A percentile compares a stretch with the other conserved stretches of the same genome.
These are phyloP conservation scores for Pocota personata DNA, from an alignment of 2,888 invertebrate genomes.

Conservation along the genomic window DNA sequence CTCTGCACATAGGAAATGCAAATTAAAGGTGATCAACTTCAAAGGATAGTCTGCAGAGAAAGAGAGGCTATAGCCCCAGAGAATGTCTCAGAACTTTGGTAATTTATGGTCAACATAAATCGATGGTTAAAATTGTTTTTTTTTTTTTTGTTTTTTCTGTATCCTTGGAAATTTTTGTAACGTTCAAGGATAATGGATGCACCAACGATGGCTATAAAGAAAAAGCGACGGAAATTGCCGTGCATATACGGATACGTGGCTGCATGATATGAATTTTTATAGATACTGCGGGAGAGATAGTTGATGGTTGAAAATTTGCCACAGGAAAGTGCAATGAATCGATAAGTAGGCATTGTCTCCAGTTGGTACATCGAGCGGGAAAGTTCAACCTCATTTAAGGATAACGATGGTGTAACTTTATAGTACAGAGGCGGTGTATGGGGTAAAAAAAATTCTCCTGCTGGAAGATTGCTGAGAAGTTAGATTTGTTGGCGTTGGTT, in stretches of 20 bases:
- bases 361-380: background rate
- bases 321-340: conserved; percentile 56
- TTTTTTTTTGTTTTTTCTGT: background rate
- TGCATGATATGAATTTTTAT: conserved; percentile 59
- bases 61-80: background rate
- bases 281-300: conserved; percentile 16
- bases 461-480: background rate
- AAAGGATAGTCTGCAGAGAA: background rate
- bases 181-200: conserved; percentile 65
- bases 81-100: conserved; percentile 47
- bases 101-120: conserved; percentile 48
- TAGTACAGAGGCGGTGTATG: background rate
- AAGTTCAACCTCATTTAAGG: conserved; percentile 22
- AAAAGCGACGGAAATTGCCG: conserved; percentile 33
- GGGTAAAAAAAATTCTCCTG: background rate
- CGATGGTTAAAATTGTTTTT: conserved; percentile 35
- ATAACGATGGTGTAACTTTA: background rate
- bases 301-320: conserved; percentile 50
- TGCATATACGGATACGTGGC: conserved; percentile 33
- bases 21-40: conserved; percentile 61
- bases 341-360: conserved; percentile 64
- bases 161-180: conserved; percentile 44
- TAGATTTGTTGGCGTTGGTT: background rate
- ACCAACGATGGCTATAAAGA: background rate
- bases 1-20: conserved; percentile 28